A percentile compares a stretch with the other conserved stretches of the same genome.
Evolutionary conservation across 2,797 vertebrate genomes (phyloP).

Genomic region (Pristis pectinata): DNA sequence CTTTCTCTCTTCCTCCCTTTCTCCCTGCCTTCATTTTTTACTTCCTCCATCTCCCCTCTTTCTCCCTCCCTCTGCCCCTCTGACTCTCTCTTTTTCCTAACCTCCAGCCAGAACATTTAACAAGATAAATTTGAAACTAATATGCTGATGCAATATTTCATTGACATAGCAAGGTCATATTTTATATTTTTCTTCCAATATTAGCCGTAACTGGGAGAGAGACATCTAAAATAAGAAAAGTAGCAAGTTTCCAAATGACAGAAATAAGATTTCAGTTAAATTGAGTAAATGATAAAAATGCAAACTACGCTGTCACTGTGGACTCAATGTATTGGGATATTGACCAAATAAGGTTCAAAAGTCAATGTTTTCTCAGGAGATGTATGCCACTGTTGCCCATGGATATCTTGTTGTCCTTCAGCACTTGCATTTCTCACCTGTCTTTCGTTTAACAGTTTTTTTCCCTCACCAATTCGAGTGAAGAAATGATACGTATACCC

Average conservation of each 20-base stretch:
- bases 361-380: neutral
- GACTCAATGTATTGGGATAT: neutral
- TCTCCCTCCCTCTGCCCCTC: too few species aligned
- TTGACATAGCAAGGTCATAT: too few species aligned
- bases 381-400: neutral
- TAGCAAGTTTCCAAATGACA: neutral
- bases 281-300: neutral
- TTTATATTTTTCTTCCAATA: too few species aligned
- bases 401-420: neutral
- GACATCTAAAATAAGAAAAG: neutral
- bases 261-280: neutral
- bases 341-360: neutral
- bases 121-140: too few species aligned
- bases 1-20: too few species aligned
- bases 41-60: too few species aligned
- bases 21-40: too few species aligned
- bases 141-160: too few species aligned
- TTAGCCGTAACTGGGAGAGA: too few species aligned
- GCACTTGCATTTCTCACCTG: neutral
- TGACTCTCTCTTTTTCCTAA: too few species aligned
- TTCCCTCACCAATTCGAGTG: neutral
- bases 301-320: neutral
- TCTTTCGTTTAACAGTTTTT: neutral
- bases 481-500: neutral
- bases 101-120: too few species aligned